Evolutionary conservation across 2,113 vertebrate genomes (phyloP).

Genomic region (Pagrus major): DNA sequence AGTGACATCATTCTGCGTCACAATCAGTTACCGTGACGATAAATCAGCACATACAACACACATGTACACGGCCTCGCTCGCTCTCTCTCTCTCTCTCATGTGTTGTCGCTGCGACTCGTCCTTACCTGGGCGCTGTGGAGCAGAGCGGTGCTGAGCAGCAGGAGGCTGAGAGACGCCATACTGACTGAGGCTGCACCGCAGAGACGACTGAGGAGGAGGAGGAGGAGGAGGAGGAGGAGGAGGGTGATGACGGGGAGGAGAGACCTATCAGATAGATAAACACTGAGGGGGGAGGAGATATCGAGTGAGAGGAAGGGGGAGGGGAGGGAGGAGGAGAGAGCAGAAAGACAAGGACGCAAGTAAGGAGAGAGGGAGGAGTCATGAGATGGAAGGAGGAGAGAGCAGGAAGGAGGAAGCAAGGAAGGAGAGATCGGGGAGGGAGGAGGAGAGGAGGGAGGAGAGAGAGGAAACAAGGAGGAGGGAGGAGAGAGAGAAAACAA

Average conservation of each 20-base stretch:
- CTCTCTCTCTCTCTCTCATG: too few relatives aligned
- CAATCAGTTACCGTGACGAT: slow-evolving; percentile 14
- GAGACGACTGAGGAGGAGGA: background rate
- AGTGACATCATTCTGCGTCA: slow-evolving; percentile 8
- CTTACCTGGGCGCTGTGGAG: slow-evolving; percentile 70
- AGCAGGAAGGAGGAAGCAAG: too few relatives aligned
- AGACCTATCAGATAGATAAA: background rate
- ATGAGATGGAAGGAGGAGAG: too few relatives aligned
- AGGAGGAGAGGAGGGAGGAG: background rate
- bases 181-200: too few relatives aligned
- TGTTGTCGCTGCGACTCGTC: too few relatives aligned
- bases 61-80: background rate
- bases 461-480: background rate
- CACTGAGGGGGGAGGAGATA: background rate
- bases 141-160: slow-evolving; percentile 69
- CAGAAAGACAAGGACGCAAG: too few relatives aligned
- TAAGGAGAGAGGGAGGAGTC: background rate
- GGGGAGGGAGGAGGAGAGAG: background rate
- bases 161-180: slow-evolving; percentile 71
- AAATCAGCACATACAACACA: background rate
- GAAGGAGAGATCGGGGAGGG: too few relatives aligned
- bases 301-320: background rate
- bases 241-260: background rate
- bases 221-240: background rate
- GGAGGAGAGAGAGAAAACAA: too few relatives aligned